Percentiles rank a stretch among this genome's conserved stretches.
Evolutionary conservation across 2,113 vertebrate species (phyloP).

Genomic region (Equus przewalskii): DNA sequence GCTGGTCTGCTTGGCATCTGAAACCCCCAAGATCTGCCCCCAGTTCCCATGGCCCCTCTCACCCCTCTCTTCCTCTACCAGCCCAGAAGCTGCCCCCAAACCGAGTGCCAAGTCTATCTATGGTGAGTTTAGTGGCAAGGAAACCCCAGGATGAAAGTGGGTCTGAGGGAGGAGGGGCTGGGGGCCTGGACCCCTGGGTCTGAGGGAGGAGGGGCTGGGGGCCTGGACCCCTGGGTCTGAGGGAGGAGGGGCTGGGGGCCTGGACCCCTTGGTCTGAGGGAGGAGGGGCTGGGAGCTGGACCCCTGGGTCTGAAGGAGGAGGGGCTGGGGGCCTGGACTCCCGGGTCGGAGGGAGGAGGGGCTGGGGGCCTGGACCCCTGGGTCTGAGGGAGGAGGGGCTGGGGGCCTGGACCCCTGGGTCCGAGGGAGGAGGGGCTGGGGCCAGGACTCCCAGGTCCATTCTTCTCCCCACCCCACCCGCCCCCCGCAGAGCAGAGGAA

Average conservation of each 20-base stretch:
- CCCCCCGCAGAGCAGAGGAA: conserved; percentile 86
- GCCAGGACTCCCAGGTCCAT: no score
- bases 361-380: background rate
- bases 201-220: background rate
- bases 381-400: background rate
- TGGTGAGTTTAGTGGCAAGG: conserved; percentile 75
- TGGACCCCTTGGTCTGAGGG: no score
- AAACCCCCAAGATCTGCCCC: background rate
- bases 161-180: background rate
- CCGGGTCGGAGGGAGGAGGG: background rate
- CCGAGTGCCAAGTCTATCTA: conserved; percentile 86
- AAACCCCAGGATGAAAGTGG: background rate
- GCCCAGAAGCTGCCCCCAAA: conserved; percentile 76
- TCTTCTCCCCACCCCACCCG: background rate
- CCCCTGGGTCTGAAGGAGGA: background rate
- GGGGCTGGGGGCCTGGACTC: fast-evolving
- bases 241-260: background rate
- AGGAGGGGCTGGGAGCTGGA: fast-evolving
- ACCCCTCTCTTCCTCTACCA: conserved; percentile 8
- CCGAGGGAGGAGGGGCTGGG: background rate
- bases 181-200: no score
- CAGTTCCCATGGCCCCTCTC: background rate
- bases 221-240: fast-evolving
- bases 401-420: background rate
- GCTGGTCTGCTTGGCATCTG: background rate